Conservation (phyloP, 2,888 invertebrate genomes). For the Biston stratarius region DNA sequence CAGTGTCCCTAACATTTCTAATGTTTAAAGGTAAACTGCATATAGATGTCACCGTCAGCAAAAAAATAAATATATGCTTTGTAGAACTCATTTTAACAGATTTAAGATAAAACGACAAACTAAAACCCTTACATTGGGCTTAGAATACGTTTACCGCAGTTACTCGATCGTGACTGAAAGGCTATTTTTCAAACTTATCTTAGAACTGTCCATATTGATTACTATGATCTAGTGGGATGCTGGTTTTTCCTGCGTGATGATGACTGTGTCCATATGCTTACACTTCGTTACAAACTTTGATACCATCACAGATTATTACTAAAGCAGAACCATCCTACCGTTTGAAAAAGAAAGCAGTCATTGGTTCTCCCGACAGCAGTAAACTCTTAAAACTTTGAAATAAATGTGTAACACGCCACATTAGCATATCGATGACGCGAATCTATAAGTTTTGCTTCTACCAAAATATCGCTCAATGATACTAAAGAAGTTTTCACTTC, state of each 20-base stretch:
- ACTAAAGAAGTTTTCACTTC: no score
- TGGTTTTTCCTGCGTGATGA: background rate
- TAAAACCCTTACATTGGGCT: constrained; percentile 10
- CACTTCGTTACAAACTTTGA: constrained; percentile 3
- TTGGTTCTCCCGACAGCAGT: no score
- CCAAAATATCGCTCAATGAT: no score
- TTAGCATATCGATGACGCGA: no score
- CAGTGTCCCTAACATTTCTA: constrained; percentile 25
- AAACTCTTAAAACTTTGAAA: no score
- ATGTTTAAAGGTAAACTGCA: constrained; percentile 25
- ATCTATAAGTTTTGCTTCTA: no score
- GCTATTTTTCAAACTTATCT: constrained; percentile 3
- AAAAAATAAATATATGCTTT: constrained; percentile 2
- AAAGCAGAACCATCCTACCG: no score
- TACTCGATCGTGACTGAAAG: constrained; percentile 23
- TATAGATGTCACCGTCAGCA: constrained; percentile 9
- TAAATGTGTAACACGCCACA: no score
- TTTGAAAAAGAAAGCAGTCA: no score
- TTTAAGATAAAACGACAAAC: background rate
- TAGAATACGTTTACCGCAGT: constrained; percentile 21
- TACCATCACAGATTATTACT: no score
- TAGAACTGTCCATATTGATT: background rate
- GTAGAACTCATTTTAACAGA: constrained; percentile 10
- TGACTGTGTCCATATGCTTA: background rate
- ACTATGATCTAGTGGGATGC: constrained; percentile 7